Evolutionary conservation across 1,140 invertebrate genomes (phyloP).

Genomic region (Drosophila mauritiana): DNA sequence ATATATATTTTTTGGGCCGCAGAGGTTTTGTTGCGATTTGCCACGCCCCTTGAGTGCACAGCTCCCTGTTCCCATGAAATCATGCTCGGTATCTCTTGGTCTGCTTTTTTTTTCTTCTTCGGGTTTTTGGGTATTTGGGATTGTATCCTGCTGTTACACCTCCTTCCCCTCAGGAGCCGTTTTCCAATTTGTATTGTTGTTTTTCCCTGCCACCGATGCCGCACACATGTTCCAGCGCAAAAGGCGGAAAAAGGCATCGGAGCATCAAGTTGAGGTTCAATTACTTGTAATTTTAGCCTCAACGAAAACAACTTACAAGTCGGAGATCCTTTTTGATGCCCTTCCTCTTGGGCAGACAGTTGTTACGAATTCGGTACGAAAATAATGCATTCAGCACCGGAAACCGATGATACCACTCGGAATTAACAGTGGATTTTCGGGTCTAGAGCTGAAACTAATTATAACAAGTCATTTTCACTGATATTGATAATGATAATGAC

Average conservation of each 20-base stretch:
- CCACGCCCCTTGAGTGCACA: constrained; percentile 22
- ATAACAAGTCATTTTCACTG: no score
- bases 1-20: background rate
- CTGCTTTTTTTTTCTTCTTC: no score
- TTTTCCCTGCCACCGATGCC: constrained; percentile 53
- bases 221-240: constrained; percentile 62
- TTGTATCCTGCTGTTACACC: constrained; percentile 50
- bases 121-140: background rate
- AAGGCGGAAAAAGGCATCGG: constrained; percentile 10
- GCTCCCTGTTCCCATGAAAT: constrained; percentile 38
- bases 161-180: background rate
- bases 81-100: constrained; percentile 5
- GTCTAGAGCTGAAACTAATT: no score
- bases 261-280: constrained; percentile 68
- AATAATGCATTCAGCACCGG: background rate
- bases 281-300: constrained; percentile 81
- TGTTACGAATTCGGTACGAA: background rate
- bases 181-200: constrained; percentile 19
- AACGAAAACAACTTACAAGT: constrained; percentile 58
- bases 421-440: no score
- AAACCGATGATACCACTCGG: background rate
- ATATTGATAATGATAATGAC: no score
- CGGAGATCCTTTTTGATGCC: constrained; percentile 28
- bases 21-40: constrained; percentile 32
- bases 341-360: background rate